phyloP scores from a whole-genome alignment of 2,888 invertebrate species.

The Tachina lurida region DNA sequence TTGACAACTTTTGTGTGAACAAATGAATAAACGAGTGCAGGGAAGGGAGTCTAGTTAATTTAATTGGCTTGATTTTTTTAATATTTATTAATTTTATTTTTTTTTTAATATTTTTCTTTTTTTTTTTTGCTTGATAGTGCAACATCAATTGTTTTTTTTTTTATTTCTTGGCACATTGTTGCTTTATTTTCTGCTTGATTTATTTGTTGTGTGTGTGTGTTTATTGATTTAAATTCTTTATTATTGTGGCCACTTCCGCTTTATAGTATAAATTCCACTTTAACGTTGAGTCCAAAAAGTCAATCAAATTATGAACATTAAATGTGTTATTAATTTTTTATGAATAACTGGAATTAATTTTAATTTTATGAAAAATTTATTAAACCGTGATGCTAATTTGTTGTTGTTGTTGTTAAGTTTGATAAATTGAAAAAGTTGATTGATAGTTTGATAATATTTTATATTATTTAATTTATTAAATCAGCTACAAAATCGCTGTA shows the following conservation, averaged over 20 bases:
- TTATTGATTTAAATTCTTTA: slow-evolving; percentile 63
- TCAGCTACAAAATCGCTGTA: too few relatives aligned
- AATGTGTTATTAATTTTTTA: not conserved
- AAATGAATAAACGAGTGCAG: slow-evolving; percentile 40
- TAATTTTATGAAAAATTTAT: not conserved
- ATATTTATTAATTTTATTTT: not conserved
- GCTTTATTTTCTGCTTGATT: slow-evolving; percentile 40
- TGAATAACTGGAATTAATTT: not conserved
- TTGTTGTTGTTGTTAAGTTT: too few relatives aligned
- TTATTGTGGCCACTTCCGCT: slow-evolving; percentile 54
- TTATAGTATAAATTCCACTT: slow-evolving; percentile 27
- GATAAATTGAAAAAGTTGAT: too few relatives aligned
- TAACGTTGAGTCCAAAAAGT: slow-evolving; percentile 61
- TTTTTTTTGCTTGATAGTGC: not conserved
- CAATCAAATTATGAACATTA: slow-evolving; percentile 60
- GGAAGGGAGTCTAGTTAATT: slow-evolving; percentile 59
- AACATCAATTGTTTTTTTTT: slow-evolving; percentile 34
- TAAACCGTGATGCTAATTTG: too few relatives aligned
- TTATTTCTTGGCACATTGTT: slow-evolving; percentile 18
- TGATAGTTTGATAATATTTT: too few relatives aligned
- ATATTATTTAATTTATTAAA: too few relatives aligned
- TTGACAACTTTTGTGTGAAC: slow-evolving; percentile 53
- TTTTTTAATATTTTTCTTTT: too few relatives aligned
- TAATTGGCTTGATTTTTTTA: slow-evolving; percentile 65
- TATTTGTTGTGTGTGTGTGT: slow-evolving; percentile 6